Percentiles rank a stretch among this genome's conserved stretches.
Conservation (phyloP, 2,888 invertebrate genomes). For the Chalcosyrphus nemorum region DNA sequence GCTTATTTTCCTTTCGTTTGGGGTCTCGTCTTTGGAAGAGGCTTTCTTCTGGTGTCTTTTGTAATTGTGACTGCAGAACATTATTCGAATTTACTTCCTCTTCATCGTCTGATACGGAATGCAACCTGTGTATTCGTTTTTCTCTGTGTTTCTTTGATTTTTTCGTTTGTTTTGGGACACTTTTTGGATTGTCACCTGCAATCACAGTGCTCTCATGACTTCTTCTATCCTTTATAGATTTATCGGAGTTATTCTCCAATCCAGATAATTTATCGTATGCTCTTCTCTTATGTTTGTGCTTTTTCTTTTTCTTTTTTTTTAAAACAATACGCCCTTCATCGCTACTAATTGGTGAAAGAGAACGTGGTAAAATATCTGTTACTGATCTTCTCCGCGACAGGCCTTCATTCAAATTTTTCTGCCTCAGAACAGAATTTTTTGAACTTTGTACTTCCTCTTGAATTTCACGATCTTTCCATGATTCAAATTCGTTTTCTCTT, state of each 20-base stretch:
- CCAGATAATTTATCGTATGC: conserved; percentile 2
- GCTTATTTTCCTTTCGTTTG: neutral
- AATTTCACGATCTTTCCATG: neutral
- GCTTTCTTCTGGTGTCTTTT: neutral
- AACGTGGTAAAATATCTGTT: neutral
- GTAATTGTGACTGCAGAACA: neutral
- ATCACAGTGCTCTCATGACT: neutral
- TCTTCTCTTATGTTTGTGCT: conserved; percentile 46
- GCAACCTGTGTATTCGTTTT: neutral
- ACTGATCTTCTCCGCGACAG: neutral
- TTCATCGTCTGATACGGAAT: conserved; percentile 50
- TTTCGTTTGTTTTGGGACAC: conserved; percentile 17
- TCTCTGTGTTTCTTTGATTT: conserved; percentile 23
- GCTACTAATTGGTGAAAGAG: conserved; percentile 6
- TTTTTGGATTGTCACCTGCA: neutral
- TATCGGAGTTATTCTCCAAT: conserved; percentile 24
- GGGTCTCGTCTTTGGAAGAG: conserved; percentile 36
- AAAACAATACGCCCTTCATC: neutral
- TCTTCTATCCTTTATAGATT: neutral
- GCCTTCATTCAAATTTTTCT: conserved; percentile 12
- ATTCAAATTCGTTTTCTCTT: neutral
- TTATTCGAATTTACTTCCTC: neutral
- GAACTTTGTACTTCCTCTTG: neutral
- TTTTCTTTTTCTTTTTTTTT: conserved; percentile 51
- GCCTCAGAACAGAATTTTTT: conserved; percentile 2